Base-by-base conservation (phyloP, 37 sponge, comb jelly and placozoan species). In the Dysidea cf. avara region DNA sequence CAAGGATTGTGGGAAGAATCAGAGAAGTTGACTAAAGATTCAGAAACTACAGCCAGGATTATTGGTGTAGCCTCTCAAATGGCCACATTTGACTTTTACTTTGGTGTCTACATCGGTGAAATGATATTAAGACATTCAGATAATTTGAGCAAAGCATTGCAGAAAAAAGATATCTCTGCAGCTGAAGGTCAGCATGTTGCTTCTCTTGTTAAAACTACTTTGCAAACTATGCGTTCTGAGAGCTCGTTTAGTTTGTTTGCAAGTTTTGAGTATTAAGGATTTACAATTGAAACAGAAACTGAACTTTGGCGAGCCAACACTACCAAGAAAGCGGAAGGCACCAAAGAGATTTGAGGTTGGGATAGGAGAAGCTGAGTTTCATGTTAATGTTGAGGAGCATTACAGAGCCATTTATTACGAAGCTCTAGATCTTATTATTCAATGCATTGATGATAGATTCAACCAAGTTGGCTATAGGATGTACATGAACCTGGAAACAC, bases 111-210 rank as follows among this genome's bases (percentile, higher is more conserved):
- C n/a, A n/a, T n/a, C n/a, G n/a, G n/a, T n/a, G n/a, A n/a, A n/a
- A n/a, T n/a, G n/a, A n/a, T n/a, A n/a, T n/a, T n/a, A n/a, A n/a
- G n/a, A n/a, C n/a, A n/a, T n/a, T n/a, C n/a, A n/a, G 83, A 81
- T 55, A 81, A 80, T 35, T 62, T 79, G 25, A 79, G 79, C 79
- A 49, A 51, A 18, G 63, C 72, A n/a, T n/a, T 78, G 68, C 86
- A 86, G 48, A 52, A 18, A 28, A 49, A 12, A 47, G 76, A 75
- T 48, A 80, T 86, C 62, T 86, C 81, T 18, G 87, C 87, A 74
- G 81, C 87, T 32, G 87, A 86, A 75, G 76, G 81, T 16, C 87
- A 86, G 48, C 32, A 33, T 18, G 61, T 80, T 32, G 51, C 72
- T 37, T 39, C n/a, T n/a, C n/a, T n/a, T n/a, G n/a, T n/a, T n/a